These are phyloP conservation scores for Leistus spinibarbis DNA, from an alignment of 2,888 invertebrate genomes.

Conservation along the genomic window DNA sequence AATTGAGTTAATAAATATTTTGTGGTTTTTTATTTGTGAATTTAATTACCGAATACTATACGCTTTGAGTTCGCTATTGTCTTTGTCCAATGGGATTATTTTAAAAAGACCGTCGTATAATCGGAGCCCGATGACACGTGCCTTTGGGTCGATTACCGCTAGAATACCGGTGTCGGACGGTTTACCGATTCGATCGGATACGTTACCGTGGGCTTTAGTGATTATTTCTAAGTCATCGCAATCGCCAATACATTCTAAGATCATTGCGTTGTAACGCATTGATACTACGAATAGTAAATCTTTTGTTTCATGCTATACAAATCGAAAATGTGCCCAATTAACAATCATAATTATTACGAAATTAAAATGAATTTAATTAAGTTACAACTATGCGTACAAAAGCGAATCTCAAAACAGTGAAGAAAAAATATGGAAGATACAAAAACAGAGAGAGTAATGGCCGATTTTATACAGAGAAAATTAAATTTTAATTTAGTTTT, in stretches of 20 bases:
- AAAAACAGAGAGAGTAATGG: no score
- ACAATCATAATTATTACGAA: no score
- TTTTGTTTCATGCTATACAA: slow-evolving; percentile 81
- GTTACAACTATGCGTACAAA: no score
- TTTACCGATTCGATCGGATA: slow-evolving; percentile 92
- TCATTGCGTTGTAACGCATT: slow-evolving; percentile 95
- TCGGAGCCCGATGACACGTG: slow-evolving; percentile 91
- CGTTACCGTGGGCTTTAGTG: slow-evolving; percentile 95
- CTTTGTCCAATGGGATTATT: slow-evolving; percentile 94
- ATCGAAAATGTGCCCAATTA: not conserved
- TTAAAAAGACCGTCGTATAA: slow-evolving; percentile 97
- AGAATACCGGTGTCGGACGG: slow-evolving; percentile 95
- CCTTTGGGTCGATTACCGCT: slow-evolving; percentile 94
- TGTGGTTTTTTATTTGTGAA: not conserved
- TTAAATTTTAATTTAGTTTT: no score
- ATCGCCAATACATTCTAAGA: slow-evolving; percentile 82
- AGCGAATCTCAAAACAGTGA: no score
- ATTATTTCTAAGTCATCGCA: slow-evolving; percentile 88
- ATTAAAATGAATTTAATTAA: no score
- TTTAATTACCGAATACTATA: slow-evolving; percentile 76
- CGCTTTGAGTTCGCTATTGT: slow-evolving; percentile 92
- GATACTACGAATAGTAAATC: slow-evolving; percentile 94
- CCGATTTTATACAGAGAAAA: no score
- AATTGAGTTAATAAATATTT: not conserved
- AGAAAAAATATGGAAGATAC: no score